Evolutionary conservation across 2,888 invertebrate species (phyloP), one percentile per base, ranked within the genome.

Genomic region (Papilio protenor): DNA sequence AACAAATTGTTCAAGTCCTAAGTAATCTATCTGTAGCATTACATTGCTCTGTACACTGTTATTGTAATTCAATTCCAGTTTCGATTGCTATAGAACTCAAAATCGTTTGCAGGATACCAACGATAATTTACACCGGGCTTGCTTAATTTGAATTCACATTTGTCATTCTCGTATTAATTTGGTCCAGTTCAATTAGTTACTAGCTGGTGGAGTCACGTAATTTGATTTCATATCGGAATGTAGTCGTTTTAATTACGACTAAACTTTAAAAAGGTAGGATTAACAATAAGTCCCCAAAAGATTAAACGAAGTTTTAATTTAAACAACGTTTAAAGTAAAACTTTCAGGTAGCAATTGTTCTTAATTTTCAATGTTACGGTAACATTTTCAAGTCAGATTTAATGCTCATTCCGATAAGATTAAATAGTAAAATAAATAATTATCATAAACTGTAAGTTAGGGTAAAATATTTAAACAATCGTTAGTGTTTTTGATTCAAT

Each of bases 121-220:
- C 18, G n/a, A 23, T 55, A 45, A 75, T 75, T 76, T 76, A 45
- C 10, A 49, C 33, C 27, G 71, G 49, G 69, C 52, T 76, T 61
- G 72, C 76, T 61, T 72, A 76, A 61, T 76, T 72, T 33, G 72
- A 72, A 72, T 52, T 72, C 61, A 72, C 76, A 76, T 76, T 76
- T 64, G 61, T 76, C 76, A 72, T 76, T 76, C 72, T 64, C 6
- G 72, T 61, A 61, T 76, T 76, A 76, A 76, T 76, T 72, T 76
- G 33, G 76, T 76, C 72, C 72, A 61, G 52, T 72, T 49, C 76
- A 64, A 76, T 72, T 76, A 76, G 59, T 59, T 72, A 21, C 72
- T 21, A 61, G 49, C n/a, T 61, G 49, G 71, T 71, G 27, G 47
- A 18, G 27, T 2, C 23, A 33, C 33, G 49, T 40, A 49, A 76